Evolutionary conservation across 2,797 vertebrate species (phyloP).

Genomic region (Dryobates pubescens): DNA sequence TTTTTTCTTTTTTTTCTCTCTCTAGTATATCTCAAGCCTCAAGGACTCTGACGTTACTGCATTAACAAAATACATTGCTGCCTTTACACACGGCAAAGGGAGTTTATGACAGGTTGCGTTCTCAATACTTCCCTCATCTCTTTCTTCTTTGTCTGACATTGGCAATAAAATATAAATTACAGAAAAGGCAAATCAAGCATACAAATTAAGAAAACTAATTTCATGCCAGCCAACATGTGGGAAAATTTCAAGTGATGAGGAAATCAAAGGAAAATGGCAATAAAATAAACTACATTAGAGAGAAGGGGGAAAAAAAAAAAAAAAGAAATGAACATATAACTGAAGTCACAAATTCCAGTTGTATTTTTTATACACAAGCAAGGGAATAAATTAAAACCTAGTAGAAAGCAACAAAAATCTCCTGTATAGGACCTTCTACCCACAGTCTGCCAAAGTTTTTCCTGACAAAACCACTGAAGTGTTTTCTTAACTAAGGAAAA

Average conservation of each 20-base stretch:
- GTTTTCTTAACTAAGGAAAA: not conserved
- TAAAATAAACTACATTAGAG: not conserved
- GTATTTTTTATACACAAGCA: not conserved
- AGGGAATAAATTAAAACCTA: not conserved
- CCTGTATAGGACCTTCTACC: not conserved
- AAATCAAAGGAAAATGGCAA: constrained; percentile 24
- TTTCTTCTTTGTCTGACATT: constrained; percentile 2
- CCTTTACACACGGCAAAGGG: not conserved
- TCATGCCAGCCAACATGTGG: not conserved
- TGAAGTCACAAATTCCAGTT: not conserved
- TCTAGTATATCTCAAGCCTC: constrained; percentile 19
- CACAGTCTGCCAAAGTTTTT: not conserved
- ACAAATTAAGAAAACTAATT: constrained; percentile 43
- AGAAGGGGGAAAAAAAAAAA: not conserved
- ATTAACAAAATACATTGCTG: constrained; percentile 31
- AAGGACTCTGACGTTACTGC: constrained; percentile 9
- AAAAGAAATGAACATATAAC: not conserved
- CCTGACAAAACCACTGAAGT: not conserved
- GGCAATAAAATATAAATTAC: constrained; percentile 35
- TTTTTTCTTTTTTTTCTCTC: constrained; percentile 15
- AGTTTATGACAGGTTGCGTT: constrained; percentile 8
- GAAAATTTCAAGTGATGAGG: not conserved
- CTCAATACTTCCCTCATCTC: not conserved
- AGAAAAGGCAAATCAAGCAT: constrained; percentile 10
- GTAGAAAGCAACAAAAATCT: not conserved